Evolutionary conservation across 2,797 vertebrate genomes (phyloP).

Genomic region (Anableps anableps): DNA sequence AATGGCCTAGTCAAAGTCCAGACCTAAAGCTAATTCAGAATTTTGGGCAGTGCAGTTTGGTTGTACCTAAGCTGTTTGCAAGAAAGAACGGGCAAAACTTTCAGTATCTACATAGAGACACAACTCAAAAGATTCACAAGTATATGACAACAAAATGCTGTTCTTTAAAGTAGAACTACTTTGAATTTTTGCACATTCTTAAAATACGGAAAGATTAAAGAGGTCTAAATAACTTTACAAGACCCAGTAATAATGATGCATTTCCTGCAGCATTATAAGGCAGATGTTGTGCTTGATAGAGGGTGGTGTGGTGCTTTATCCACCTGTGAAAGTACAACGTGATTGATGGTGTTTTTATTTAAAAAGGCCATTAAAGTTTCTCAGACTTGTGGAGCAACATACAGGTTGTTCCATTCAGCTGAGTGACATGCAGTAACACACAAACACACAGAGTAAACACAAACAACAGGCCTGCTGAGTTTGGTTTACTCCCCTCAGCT

Average conservation of each 20-base stretch:
- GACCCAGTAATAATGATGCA: neutral
- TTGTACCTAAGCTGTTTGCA: neutral
- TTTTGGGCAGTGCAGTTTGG: neutral
- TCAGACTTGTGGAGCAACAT: constrained; percentile 75
- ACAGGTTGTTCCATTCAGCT: constrained; percentile 44
- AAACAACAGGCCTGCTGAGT: constrained; percentile 83
- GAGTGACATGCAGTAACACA: constrained; percentile 45
- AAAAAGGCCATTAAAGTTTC: constrained; percentile 51
- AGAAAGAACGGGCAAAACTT: neutral
- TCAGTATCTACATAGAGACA: neutral
- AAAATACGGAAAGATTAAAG: neutral
- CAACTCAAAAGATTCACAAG: neutral
- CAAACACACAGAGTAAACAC: constrained; percentile 78
- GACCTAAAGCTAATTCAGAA: neutral
- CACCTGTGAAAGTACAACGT: constrained; percentile 70
- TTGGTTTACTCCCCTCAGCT: constrained; percentile 81
- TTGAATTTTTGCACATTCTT: neutral
- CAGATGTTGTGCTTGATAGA: constrained; percentile 1
- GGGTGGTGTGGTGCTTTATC: constrained; percentile 26
- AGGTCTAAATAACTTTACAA: neutral
- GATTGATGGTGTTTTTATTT: constrained; percentile 67
- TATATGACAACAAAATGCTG: neutral
- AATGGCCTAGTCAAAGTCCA: neutral
- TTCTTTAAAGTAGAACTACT: neutral
- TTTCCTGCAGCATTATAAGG: neutral